Conservation (phyloP, 2,113 vertebrate genomes). For the Lophotis ruficrista region DNA sequence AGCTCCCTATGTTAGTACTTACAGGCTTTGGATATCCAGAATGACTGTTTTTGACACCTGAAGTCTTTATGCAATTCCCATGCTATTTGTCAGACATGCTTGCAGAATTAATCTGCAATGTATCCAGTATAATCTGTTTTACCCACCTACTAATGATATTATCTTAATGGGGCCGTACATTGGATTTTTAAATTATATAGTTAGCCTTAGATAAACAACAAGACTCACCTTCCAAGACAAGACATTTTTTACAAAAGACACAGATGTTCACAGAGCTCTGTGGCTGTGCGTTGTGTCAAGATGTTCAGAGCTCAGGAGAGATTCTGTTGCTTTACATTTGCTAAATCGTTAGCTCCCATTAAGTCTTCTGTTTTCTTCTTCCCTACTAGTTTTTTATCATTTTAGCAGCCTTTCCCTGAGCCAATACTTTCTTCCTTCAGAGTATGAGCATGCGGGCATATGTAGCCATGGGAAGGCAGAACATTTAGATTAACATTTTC, state of each 20-base stretch:
- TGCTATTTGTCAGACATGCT: not conserved
- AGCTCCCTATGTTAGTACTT: not conserved
- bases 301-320: not conserved
- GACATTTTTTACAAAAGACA: not conserved
- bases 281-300: fast-evolving
- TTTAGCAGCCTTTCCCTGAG: not conserved
- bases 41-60: not conserved
- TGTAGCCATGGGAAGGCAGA: not conserved
- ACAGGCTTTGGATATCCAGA: not conserved
- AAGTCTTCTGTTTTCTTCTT: not conserved
- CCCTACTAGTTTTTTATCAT: not conserved
- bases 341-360: not conserved
- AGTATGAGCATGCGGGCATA: not conserved
- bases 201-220: not conserved
- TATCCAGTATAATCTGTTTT: not conserved
- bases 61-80: not conserved
- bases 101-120: not conserved
- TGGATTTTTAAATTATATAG: not conserved
- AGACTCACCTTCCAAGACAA: not conserved
- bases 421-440: not conserved
- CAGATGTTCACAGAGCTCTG: not conserved
- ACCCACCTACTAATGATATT: not conserved
- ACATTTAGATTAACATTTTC: too few relatives aligned
- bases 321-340: not conserved
- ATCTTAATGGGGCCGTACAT: not conserved